Conservation (phyloP, 2,888 invertebrate genomes). For the Uloborus plumipes region DNA sequence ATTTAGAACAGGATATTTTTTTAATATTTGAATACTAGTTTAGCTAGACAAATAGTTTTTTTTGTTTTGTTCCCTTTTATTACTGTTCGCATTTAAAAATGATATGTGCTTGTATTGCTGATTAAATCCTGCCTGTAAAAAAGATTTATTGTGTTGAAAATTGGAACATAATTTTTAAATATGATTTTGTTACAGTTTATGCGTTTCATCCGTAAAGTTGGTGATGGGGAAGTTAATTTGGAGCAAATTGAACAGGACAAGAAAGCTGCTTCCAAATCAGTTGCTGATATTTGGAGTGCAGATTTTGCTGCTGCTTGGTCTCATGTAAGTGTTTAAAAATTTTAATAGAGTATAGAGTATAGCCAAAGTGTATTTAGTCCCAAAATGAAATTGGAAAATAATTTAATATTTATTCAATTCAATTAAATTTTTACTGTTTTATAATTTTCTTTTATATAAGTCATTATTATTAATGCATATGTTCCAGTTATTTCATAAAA, state of each 20-base stretch:
- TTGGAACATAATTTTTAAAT: background rate
- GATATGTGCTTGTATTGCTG: background rate
- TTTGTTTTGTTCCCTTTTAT: background rate
- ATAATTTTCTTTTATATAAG: too few species aligned
- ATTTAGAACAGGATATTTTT: too few species aligned
- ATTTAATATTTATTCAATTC: too few species aligned
- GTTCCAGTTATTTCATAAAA: too few species aligned
- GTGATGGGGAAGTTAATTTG: slow-evolving; percentile 77
- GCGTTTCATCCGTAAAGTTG: slow-evolving; percentile 85
- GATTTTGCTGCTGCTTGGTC: slow-evolving; percentile 53
- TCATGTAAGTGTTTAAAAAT: slow-evolving; percentile 18
- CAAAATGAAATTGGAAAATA: too few species aligned
- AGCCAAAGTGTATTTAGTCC: too few species aligned
- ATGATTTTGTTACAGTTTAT: slow-evolving; percentile 76
- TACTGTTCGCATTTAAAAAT: background rate
- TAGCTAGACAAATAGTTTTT: too few species aligned
- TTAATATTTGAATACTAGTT: too few species aligned
- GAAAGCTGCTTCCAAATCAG: slow-evolving; percentile 21
- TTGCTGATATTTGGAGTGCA: slow-evolving; percentile 70
- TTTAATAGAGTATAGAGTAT: too few species aligned
- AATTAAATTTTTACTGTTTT: too few species aligned
- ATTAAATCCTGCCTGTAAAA: background rate
- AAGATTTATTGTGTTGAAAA: too few species aligned
- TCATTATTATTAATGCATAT: too few species aligned
- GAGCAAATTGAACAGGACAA: slow-evolving; percentile 73